Base-by-base conservation (phyloP, 2,797 vertebrate species). In the Nannoperca obscura region DNA sequence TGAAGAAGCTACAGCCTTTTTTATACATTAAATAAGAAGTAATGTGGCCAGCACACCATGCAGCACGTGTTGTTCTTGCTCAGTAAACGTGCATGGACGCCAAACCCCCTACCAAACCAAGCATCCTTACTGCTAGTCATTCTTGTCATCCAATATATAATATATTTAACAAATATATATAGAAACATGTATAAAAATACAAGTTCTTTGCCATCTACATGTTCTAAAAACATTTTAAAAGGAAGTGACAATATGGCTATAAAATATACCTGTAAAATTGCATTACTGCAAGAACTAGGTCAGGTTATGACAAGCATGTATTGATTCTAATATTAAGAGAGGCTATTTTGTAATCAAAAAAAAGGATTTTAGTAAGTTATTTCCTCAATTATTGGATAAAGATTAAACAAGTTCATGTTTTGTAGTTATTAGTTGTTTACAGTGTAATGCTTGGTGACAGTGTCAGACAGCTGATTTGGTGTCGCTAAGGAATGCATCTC, bases 351-450 rank as follows among this genome's bases (percentile, higher is more conserved):
- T 95, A 95, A 94, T 92, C 90, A 69, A 88, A 85, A 71, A 85
- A 64, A 87, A 71, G 22, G 76, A 89, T 94, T 96, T 96, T 95
- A 95, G 91, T 94, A 95, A 93, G 89, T 95, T 91, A 94, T 95
- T 94, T 95, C 92, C 91, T 92, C 90, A 93, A 84, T 93, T 92
- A 93, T 92, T 93, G 90, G 89, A 89, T 91, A 91, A 94, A 88
- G 86, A 86, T 85, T 79, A 87, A 85, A 89, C 61, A 69, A 86
- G 85, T 93, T 93, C 91, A 93, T 95, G 93, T 94, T 95, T 96
- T 96, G 94, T 95, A 96, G 95, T 94, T 93, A 91, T 88, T 95
- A 95, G 94, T 92, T 92, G 88, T 94, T 93, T 93, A 90, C 83
- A 85, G 85, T 91, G 92, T 93, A 88, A 87, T 83, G 89, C 91